Conservation (phyloP, 2,888 invertebrate species). For the Sacculina carcini region DNA sequence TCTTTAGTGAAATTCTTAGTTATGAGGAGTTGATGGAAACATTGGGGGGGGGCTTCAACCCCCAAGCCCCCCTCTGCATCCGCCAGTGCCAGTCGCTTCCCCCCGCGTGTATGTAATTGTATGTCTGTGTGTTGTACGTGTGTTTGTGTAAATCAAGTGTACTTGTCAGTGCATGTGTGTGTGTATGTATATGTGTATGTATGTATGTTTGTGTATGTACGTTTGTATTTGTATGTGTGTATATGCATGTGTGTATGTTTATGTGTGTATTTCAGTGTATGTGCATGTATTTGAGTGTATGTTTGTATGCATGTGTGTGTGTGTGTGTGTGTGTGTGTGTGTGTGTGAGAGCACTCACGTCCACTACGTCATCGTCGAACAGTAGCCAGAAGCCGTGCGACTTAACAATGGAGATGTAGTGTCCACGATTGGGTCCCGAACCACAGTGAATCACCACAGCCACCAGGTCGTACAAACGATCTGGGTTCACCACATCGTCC, state of each 20-base stretch:
- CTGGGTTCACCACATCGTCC: constrained; percentile 93
- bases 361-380: constrained; percentile 99
- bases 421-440: constrained; percentile 93
- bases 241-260: no score
- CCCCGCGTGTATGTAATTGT: no score
- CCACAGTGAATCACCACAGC: constrained; percentile 99
- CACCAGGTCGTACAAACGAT: constrained; percentile 89
- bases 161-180: not conserved
- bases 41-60: no score
- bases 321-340: not conserved
- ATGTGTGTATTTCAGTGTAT: no score
- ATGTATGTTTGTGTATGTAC: no score
- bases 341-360: constrained; percentile 39
- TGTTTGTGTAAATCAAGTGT: not conserved
- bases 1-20: no score
- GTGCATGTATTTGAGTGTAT: no score
- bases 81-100: no score
- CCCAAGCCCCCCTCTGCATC: no score
- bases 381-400: constrained; percentile 97
- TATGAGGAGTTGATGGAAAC: no score
- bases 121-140: not conserved
- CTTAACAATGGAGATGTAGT: constrained; percentile 99
- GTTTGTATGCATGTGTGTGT: not conserved
- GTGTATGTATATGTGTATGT: constrained; percentile 1
- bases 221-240: no score